phyloP scores from a whole-genome alignment of 2,888 invertebrate species.

The Tubiluchus corallicola region DNA sequence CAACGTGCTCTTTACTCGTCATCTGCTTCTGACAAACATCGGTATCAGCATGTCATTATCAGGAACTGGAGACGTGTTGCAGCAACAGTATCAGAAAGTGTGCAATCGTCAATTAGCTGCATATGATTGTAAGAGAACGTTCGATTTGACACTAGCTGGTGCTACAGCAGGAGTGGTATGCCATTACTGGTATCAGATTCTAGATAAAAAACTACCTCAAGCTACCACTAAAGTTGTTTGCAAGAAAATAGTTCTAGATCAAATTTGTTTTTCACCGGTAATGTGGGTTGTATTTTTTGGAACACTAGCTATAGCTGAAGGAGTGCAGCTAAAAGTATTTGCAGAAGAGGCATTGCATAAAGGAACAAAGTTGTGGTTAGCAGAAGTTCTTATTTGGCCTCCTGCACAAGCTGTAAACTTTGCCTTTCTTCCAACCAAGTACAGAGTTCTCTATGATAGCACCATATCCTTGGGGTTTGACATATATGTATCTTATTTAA shows the following conservation, averaged over 20 bases:
- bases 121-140: slow-evolving; percentile 38
- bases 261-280: slow-evolving; percentile 60
- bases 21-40: slow-evolving; percentile 44
- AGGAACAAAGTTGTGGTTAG: slow-evolving; percentile 54
- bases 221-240: slow-evolving; percentile 33
- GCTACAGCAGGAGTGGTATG: slow-evolving; percentile 54
- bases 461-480: slow-evolving; percentile 66
- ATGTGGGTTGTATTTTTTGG: slow-evolving; percentile 56
- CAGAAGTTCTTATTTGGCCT: slow-evolving; percentile 84
- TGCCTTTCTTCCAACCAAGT: slow-evolving; percentile 58
- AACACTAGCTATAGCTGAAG: slow-evolving; percentile 52
- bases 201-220: slow-evolving; percentile 53
- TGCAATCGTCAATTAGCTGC: slow-evolving; percentile 28
- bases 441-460: slow-evolving; percentile 69
- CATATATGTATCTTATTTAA: slow-evolving; percentile 60
- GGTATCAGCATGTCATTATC: slow-evolving; percentile 54
- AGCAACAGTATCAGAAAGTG: slow-evolving; percentile 50
- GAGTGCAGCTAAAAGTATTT: slow-evolving; percentile 38
- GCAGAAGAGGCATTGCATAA: slow-evolving; percentile 48
- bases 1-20: background rate
- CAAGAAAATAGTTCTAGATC: slow-evolving; percentile 63
- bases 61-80: slow-evolving; percentile 53
- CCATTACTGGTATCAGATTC: slow-evolving; percentile 64
- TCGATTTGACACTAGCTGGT: slow-evolving; percentile 58
- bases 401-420: slow-evolving; percentile 83